Evolutionary conservation across 2,888 invertebrate species (phyloP).

Genomic region (Drosophila niveifrons): DNA sequence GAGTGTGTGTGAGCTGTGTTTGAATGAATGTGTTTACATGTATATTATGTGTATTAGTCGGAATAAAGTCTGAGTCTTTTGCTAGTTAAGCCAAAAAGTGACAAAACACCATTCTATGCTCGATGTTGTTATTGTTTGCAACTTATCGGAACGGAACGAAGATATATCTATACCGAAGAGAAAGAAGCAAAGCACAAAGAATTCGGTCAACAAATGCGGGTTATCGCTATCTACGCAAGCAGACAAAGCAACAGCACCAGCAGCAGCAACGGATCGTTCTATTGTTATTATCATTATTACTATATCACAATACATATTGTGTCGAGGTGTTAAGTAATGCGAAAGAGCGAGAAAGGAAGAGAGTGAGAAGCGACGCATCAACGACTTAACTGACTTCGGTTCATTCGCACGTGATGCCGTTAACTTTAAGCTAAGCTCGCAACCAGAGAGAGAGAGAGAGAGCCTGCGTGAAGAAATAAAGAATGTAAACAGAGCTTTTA

Average conservation of each 20-base stretch:
- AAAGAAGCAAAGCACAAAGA: slow-evolving; percentile 6
- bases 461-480: neutral
- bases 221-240: slow-evolving; percentile 4
- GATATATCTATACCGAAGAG: neutral
- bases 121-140: slow-evolving; percentile 6
- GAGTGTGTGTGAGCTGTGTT: slow-evolving; percentile 2
- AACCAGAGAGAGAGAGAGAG: too few relatives aligned
- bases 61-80: slow-evolving; percentile 47
- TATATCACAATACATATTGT: slow-evolving; percentile 22
- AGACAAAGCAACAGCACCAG: slow-evolving; percentile 8
- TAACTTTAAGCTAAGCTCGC: neutral
- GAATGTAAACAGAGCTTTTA: neutral
- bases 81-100: slow-evolving; percentile 52
- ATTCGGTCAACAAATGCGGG: slow-evolving; percentile 28
- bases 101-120: slow-evolving; percentile 18
- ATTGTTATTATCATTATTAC: slow-evolving; percentile 13
- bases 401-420: slow-evolving; percentile 17
- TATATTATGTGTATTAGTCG: slow-evolving; percentile 9
- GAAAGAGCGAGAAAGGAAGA: neutral
- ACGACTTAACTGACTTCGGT: slow-evolving; percentile 5
- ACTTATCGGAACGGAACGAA: slow-evolving; percentile 34
- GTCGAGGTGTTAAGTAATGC: slow-evolving; percentile 3
- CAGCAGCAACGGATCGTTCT: slow-evolving; percentile 2
- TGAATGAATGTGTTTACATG: neutral
- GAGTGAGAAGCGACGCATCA: neutral